Conservation (phyloP, 2,797 vertebrate species). For the Clamator glandarius region DNA sequence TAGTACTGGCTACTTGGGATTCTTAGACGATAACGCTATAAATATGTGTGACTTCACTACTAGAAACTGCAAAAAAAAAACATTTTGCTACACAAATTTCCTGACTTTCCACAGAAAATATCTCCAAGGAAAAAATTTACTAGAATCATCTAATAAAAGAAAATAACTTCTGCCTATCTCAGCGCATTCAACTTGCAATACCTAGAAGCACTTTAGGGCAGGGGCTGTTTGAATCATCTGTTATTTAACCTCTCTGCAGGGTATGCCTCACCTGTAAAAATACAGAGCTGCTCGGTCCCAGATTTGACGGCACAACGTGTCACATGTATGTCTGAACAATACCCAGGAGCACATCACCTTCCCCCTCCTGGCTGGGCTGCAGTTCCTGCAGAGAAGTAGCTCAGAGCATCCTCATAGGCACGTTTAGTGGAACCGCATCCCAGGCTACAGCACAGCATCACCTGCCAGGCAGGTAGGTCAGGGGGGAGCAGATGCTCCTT, state of each 20-base stretch:
- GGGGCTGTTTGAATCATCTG: not conserved
- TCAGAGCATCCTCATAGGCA: not conserved
- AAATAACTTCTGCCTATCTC: not conserved
- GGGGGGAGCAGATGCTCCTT: not conserved
- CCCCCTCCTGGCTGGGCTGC: not conserved
- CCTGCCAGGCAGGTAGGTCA: not conserved
- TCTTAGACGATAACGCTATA: constrained; percentile 11
- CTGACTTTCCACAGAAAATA: not conserved
- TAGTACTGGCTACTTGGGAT: constrained; percentile 7
- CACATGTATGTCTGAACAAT: not conserved
- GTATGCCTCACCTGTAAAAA: not conserved
- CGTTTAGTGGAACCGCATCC: not conserved
- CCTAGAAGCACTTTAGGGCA: not conserved
- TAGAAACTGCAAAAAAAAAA: not conserved
- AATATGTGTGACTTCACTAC: constrained; percentile 26
- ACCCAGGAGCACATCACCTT: not conserved
- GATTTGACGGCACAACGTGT: not conserved
- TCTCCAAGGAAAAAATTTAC: not conserved
- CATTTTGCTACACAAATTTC: not conserved
- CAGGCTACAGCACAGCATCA: not conserved
- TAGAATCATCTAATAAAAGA: not conserved
- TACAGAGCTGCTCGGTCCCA: not conserved
- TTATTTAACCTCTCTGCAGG: not conserved
- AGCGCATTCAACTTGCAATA: not conserved
- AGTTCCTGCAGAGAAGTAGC: not conserved